These are phyloP conservation scores for Pachycephus smyrnensis DNA, from an alignment of 2,888 invertebrate genomes.

Conservation along the genomic window DNA sequence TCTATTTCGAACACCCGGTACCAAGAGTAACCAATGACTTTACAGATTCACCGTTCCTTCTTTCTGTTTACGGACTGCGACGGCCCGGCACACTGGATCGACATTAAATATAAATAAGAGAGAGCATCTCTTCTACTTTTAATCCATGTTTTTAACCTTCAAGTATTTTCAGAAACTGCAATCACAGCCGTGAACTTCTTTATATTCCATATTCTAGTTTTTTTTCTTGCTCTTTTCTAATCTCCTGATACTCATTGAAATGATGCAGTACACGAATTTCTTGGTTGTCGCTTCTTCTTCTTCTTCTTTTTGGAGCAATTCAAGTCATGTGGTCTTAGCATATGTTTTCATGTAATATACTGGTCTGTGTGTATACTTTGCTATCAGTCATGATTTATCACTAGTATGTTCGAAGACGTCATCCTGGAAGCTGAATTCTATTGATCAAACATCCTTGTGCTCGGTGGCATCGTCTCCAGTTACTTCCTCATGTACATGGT, in stretches of 20 bases:
- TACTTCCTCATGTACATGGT: neutral
- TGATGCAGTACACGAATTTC: neutral
- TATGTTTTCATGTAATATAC: neutral
- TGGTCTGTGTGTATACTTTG: neutral
- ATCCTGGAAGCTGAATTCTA: neutral
- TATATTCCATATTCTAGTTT: neutral
- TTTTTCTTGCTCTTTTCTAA: too few species aligned
- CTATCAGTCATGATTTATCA: too few species aligned
- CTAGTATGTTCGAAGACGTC: neutral
- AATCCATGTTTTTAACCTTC: neutral
- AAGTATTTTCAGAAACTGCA: neutral
- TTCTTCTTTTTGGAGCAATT: neutral
- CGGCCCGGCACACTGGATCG: neutral
- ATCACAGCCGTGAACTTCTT: neutral
- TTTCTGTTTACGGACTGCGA: neutral
- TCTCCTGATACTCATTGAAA: too few species aligned
- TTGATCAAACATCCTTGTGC: neutral
- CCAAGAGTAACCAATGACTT: neutral
- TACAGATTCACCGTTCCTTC: neutral
- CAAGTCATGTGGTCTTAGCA: neutral
- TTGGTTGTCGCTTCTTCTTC: neutral
- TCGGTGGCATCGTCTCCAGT: neutral
- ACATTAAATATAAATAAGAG: neutral
- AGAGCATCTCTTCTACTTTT: neutral
- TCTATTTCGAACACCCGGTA: constrained; percentile 11